phyloP scores from a whole-genome alignment of 2,888 invertebrate species.

The Lutraria lutraria region DNA sequence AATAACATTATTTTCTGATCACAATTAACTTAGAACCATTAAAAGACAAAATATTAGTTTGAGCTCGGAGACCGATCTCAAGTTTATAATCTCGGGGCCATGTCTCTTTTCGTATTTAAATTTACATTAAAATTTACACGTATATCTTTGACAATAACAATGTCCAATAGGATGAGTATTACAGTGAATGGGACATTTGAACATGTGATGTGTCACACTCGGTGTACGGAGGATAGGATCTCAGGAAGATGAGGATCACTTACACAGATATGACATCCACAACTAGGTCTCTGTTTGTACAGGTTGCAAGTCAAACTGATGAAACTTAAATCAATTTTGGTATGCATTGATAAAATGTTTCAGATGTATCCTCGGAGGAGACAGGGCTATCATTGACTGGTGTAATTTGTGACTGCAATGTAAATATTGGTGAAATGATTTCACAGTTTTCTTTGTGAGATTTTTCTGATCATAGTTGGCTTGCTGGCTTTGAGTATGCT shows the following conservation, averaged over 20 bases:
- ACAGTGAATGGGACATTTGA: neutral
- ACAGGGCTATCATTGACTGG: neutral
- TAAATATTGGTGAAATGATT: no score
- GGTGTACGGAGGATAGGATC: neutral
- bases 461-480: neutral
- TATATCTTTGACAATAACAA: no score
- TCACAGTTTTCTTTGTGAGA: neutral
- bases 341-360: neutral
- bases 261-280: slow-evolving; percentile 19
- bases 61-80: no score
- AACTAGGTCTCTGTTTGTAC: slow-evolving; percentile 24
- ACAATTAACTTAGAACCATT: no score
- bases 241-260: slow-evolving; percentile 23
- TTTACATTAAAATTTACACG: no score
- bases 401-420: neutral
- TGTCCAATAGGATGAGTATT: no score
- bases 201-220: neutral
- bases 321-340: neutral
- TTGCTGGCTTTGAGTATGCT: neutral
- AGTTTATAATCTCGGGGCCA: no score
- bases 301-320: slow-evolving; percentile 16
- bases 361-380: neutral
- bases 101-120: no score
- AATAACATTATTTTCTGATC: no score
- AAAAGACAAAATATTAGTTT: no score